phyloP scores from a whole-genome alignment of 2,113 vertebrate species.

The Pelvicachromis taeniatus region DNA sequence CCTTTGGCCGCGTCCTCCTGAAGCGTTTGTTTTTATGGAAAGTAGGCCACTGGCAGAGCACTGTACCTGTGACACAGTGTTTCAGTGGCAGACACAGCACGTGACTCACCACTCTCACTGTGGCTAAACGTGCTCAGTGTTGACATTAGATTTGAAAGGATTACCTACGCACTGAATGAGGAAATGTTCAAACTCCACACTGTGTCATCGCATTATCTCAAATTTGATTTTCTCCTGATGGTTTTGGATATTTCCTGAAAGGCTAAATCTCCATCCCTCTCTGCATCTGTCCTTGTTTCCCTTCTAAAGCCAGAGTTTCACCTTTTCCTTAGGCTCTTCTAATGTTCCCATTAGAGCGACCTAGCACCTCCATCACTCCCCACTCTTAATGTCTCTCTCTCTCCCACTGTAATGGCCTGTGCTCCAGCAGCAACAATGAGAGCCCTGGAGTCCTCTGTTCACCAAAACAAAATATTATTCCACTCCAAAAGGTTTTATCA shows the following conservation, averaged over 20 bases:
- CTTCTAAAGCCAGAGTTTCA: not conserved
- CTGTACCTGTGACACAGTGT: constrained; percentile 28
- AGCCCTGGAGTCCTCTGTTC: not conserved
- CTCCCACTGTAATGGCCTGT: constrained; percentile 12
- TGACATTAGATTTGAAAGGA: constrained; percentile 27
- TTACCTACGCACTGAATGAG: not conserved
- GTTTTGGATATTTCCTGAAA: not conserved
- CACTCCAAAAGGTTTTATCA: not conserved
- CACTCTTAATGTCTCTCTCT: not conserved
- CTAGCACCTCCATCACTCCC: not conserved
- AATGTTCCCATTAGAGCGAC: constrained; percentile 22
- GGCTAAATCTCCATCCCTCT: not conserved
- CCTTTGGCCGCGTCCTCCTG: not conserved
- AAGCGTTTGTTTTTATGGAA: constrained; percentile 17
- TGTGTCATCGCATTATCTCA: not conserved
- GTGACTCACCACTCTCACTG: constrained; percentile 32
- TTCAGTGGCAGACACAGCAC: constrained; percentile 2
- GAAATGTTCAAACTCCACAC: not conserved
- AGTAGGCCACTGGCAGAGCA: constrained; percentile 40
- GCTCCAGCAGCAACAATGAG: not conserved
- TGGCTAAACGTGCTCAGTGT: not conserved
- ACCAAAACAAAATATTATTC: not conserved
- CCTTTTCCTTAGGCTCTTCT: constrained; percentile 16
- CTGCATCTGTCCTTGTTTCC: not conserved
- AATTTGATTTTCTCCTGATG: not conserved